Evolutionary conservation across 2,888 invertebrate species (phyloP), one percentile per base, ranked within the genome.

Genomic region (Uropetala carovei): DNA sequence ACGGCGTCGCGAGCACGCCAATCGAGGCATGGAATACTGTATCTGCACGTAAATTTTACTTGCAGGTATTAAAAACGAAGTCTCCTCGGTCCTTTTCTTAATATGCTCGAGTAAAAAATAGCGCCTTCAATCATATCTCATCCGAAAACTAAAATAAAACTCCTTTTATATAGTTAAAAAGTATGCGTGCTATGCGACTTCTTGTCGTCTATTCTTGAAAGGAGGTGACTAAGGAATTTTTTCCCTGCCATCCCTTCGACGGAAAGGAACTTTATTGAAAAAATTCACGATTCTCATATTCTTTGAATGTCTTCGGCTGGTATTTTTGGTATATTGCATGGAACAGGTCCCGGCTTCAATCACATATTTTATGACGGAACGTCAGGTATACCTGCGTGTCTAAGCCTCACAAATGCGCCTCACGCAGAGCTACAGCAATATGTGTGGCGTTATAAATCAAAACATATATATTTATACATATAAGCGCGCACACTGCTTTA

Each of bases 231-330:
- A 75, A 27, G 27, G 75, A 27, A 27, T 22, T 5, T 75, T 75
- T 10, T 27, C 22, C 75, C 75, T 75, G 8, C 75, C 13, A 27
- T 75, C 75, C 75, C 27, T 75, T 75, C 27, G 22, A 18, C 11
- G 75, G 13, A 27, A 75, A 75, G 75, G 14, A 75, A 22, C 27
- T 75, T 75, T 75, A 75, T 75, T 75, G 75, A 75, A 75, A 75
- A 75, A 75, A 75, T 75, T 75, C 75, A 75, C 75, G 75, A 75
- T 75, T 75, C 75, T 22, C 75, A 75, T 75, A 75, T 75, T 27
- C 75, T 75, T 27, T 22, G 75, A 75, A 75, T 75, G 75, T 75
- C 75, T 75, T 22, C 75, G 22, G 75, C 22, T 27, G 75, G 75
- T 27, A 13, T 27, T 75, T 75, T 75, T 75, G 75, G 22, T 75